Base-by-base conservation (phyloP, 2,113 vertebrate genomes). In the Tachycineta bicolor region DNA sequence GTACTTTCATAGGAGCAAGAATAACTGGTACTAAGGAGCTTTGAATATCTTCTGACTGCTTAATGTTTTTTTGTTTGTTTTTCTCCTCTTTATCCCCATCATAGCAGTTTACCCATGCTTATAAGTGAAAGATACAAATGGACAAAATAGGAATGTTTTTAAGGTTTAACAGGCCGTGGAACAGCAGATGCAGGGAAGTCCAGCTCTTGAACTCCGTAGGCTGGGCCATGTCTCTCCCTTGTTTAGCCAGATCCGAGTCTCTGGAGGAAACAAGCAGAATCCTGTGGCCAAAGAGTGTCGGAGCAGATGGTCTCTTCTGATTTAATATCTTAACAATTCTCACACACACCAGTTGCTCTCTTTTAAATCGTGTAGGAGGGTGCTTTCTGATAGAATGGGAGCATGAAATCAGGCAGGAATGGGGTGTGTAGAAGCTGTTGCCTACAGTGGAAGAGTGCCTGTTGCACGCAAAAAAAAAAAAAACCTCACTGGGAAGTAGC, bases 321-420 rank as follows among this genome's bases (percentile, higher is more conserved):
- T 70, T 81, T 78, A 41, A 83, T 74, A 58, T 64, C 58, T 52
- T 55, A 83, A 34, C 64, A 78, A 5, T 95, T 94, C 89, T 89
- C 91, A 76, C 77, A 65, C n/a, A n/a, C 34, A 31, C 81, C 91
- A 94, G 95, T 93, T 96, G 94, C 63, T 91, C 89, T 5, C 1
- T 87, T 90, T 83, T 92, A 65, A 93, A 76, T 79, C 2, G 10
- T 89, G 91, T 96, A 84, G 95, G 94, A 95, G 93, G 89, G 53
- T 8, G 8, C 53, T 91, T 75, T 93, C 91, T 91, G 94, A 43
- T 94, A 92, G 93, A 96, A 97, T 93, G 95, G 77, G 91, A 97
- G 93, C 96, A 79, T 97, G 91, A 96, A 96, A 97, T 96, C 77
- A 79, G 77, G 49, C 49, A 97, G 93, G 95, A 96, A 94, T 95